A percentile compares a stretch with the other conserved stretches of the same genome.
Evolutionary conservation across 53 echinoderm and acorn worm species (phyloP).

Genomic region (Apostichopus leukothele): DNA sequence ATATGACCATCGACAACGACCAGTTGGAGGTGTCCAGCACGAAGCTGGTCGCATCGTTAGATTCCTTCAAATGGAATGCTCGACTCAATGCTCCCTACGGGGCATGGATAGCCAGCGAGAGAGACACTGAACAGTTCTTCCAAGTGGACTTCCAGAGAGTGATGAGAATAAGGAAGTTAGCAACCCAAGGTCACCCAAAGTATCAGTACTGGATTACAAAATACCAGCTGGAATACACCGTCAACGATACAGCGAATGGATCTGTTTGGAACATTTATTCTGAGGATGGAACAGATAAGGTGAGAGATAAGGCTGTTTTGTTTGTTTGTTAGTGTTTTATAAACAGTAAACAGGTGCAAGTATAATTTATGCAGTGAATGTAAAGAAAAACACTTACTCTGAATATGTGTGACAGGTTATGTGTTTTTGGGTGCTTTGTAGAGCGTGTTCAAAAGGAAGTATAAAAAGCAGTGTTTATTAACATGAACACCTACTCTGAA

Average conservation of each 20-base stretch:
- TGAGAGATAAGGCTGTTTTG: not conserved
- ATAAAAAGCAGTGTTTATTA: no score
- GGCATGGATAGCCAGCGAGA: conserved; percentile 80
- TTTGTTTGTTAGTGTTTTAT: no score
- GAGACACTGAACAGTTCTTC: conserved; percentile 65
- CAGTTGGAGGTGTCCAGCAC: conserved; percentile 74
- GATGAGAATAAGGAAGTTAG: conserved; percentile 83
- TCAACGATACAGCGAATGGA: conserved; percentile 68
- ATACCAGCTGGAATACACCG: conserved; percentile 70
- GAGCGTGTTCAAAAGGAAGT: no score
- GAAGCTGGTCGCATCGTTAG: conserved; percentile 66
- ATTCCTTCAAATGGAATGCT: conserved; percentile 87
- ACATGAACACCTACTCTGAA: no score
- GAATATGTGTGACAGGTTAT: no score
- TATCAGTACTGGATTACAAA: conserved; percentile 66
- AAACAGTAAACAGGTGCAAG: no score
- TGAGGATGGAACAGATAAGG: conserved; percentile 75
- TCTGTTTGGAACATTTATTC: conserved; percentile 64
- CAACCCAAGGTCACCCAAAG: conserved; percentile 81
- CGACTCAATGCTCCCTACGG: conserved; percentile 76
- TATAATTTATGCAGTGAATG: no score
- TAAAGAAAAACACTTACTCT: no score
- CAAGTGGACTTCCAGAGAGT: conserved; percentile 84
- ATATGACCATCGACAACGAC: conserved; percentile 73
- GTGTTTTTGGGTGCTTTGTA: no score